Conservation (phyloP, 2,888 invertebrate genomes). For the Scotopteryx bipunctaria region DNA sequence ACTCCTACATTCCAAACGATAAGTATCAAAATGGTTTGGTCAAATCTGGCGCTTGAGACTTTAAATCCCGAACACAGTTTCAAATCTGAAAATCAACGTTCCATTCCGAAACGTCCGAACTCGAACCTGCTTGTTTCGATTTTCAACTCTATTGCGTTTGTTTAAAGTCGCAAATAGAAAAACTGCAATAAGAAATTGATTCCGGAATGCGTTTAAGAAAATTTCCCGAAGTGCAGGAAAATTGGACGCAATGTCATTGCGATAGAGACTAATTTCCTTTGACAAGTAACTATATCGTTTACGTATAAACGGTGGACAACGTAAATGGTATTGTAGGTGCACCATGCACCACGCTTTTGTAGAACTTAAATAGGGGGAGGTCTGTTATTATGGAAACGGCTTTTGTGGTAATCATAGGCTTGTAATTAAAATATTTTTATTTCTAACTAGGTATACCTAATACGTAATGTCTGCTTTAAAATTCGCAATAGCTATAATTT, state of each 20-base stretch:
- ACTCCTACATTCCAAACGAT: constrained; percentile 30
- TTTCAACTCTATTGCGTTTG: constrained; percentile 32
- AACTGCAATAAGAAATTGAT: constrained; percentile 33
- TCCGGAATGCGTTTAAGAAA: constrained; percentile 49
- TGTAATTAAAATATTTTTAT: no score
- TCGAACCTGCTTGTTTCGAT: constrained; percentile 29
- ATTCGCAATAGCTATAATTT: no score
- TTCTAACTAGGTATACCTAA: no score
- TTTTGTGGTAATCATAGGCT: constrained; percentile 24
- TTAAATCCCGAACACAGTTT: constrained; percentile 46
- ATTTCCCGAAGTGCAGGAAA: constrained; percentile 47
- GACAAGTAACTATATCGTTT: constrained; percentile 51
- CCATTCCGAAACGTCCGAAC: constrained; percentile 49
- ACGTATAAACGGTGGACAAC: constrained; percentile 65
- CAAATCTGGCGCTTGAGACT: constrained; percentile 35
- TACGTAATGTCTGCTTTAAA: no score
- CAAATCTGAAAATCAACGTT: constrained; percentile 63
- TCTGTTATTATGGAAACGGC: constrained; percentile 49
- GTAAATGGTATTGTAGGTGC: constrained; percentile 74
- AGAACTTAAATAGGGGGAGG: constrained; percentile 61
- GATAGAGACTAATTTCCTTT: constrained; percentile 58
- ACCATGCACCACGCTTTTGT: constrained; percentile 77
- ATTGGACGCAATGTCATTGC: constrained; percentile 43
- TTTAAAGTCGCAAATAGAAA: constrained; percentile 42
- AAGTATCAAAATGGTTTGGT: constrained; percentile 26